Conservation (phyloP, 1,140 invertebrate species). For the Drosophila orena region DNA sequence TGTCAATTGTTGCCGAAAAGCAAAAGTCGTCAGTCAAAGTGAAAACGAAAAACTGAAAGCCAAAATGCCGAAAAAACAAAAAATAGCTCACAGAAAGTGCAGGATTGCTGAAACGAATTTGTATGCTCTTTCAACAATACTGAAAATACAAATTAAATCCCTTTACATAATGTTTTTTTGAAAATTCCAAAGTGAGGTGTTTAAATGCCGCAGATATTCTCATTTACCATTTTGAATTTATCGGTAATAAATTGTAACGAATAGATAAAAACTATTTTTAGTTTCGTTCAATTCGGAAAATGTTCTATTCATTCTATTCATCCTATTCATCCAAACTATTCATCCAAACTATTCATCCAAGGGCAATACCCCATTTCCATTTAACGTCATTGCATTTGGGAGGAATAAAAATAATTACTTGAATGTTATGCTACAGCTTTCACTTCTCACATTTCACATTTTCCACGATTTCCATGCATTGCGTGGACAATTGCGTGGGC, state of each 20-base stretch:
- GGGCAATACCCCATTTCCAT: not conserved
- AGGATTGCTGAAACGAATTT: not conserved
- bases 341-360: too few species aligned
- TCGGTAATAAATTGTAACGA: too few species aligned
- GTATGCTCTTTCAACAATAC: not conserved
- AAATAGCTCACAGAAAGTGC: not conserved
- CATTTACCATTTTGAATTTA: too few species aligned
- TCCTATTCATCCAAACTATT: too few species aligned
- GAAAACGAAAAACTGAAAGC: conserved; percentile 40
- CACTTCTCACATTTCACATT: conserved; percentile 79
- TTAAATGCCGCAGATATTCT: too few species aligned
- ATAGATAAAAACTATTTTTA: too few species aligned
- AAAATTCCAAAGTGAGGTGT: too few species aligned
- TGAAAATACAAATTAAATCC: not conserved
- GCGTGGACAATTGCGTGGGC: conserved; percentile 56
- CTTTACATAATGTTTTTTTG: too few species aligned
- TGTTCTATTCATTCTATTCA: too few species aligned
- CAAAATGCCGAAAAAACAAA: conserved; percentile 6
- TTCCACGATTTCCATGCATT: conserved; percentile 24
- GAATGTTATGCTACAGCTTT: conserved; percentile 79
- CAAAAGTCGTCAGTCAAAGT: conserved; percentile 66
- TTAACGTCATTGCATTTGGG: conserved; percentile 2
- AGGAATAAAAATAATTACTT: conserved; percentile 76
- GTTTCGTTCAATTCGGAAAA: too few species aligned
- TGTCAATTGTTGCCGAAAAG: conserved; percentile 74